These are phyloP conservation scores for Egretta garzetta DNA, from an alignment of 2,113 vertebrate species.

Conservation along the genomic window DNA sequence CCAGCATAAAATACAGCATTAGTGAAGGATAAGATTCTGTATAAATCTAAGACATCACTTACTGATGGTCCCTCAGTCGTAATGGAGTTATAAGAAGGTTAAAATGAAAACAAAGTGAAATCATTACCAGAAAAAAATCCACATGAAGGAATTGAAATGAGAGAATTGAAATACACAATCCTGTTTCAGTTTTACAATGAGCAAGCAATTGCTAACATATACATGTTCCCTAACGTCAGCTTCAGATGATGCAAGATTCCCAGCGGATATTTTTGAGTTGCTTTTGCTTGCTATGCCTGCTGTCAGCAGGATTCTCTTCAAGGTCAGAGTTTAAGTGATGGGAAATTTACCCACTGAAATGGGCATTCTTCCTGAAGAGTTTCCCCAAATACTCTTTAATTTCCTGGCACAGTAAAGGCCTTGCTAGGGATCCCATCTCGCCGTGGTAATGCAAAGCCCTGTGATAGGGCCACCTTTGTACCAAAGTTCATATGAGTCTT, in stretches of 20 bases:
- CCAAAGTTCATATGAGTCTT: neutral
- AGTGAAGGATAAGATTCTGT: constrained; percentile 25
- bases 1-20: constrained; percentile 16
- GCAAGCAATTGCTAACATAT: neutral
- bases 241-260: neutral
- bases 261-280: neutral
- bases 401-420: neutral
- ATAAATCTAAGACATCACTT: constrained; percentile 41
- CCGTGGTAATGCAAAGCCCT: neutral
- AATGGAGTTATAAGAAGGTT: constrained; percentile 69
- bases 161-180: neutral
- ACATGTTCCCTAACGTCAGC: neutral
- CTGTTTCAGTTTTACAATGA: neutral
- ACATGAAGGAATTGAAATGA: neutral
- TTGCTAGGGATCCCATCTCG: neutral
- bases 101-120: constrained; percentile 48
- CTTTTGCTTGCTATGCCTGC: neutral
- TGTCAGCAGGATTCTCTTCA: neutral
- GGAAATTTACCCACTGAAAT: neutral
- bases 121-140: neutral
- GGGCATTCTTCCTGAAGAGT: neutral
- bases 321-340: neutral
- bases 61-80: constrained; percentile 13
- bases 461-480: neutral
- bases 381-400: neutral